Conservation (phyloP, 2,888 invertebrate species). For the Brachypalpus laphriformis region DNA sequence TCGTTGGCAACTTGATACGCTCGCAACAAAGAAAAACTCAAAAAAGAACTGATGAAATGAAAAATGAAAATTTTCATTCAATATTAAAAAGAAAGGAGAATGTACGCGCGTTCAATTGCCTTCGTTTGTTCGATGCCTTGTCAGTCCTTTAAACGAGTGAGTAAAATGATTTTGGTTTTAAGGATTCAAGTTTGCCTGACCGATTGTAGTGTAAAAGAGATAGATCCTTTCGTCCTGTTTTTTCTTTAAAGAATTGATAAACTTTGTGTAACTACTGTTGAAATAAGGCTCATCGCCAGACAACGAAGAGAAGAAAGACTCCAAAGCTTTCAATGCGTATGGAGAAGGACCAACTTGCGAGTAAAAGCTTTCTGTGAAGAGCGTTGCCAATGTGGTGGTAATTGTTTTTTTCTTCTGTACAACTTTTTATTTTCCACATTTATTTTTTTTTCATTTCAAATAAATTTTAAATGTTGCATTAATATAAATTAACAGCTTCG, state of each 20-base stretch:
- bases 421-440: too few species aligned
- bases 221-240: slow-evolving; percentile 34
- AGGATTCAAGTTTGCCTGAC: slow-evolving; percentile 40
- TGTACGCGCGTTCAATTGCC: slow-evolving; percentile 57
- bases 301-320: neutral
- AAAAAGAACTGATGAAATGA: slow-evolving; percentile 24
- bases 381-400: slow-evolving; percentile 24
- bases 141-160: slow-evolving; percentile 58
- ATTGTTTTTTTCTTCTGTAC: too few species aligned
- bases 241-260: slow-evolving; percentile 38
- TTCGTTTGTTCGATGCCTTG: slow-evolving; percentile 39
- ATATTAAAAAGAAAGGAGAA: slow-evolving; percentile 36
- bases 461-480: too few species aligned
- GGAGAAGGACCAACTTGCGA: neutral
- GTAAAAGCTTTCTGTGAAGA: slow-evolving; percentile 18
- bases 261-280: slow-evolving; percentile 42
- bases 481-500: too few species aligned
- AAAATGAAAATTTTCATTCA: slow-evolving; percentile 48
- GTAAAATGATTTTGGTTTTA: slow-evolving; percentile 32
- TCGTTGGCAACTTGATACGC: slow-evolving; percentile 41
- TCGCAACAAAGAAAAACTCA: slow-evolving; percentile 28
- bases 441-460: too few species aligned
- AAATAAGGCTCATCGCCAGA: slow-evolving; percentile 9
- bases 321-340: slow-evolving; percentile 47
- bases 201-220: slow-evolving; percentile 46